phyloP scores from a whole-genome alignment of 2,797 vertebrate genomes.

The Myotis pilosus region DNA sequence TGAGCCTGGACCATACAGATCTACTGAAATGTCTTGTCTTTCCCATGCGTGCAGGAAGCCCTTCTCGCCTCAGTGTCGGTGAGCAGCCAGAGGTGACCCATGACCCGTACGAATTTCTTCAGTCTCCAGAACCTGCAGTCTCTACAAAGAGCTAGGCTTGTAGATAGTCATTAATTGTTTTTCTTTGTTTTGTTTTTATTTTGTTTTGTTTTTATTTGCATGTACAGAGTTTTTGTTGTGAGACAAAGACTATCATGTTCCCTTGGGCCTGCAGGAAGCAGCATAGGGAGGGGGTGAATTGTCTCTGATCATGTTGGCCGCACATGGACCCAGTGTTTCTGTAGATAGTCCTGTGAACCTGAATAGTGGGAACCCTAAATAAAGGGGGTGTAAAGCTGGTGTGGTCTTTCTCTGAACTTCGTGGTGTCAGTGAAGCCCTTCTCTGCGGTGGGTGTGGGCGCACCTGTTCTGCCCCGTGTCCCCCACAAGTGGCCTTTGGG shows the following conservation, averaged over 20 bases:
- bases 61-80: constrained; percentile 92
- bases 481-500: background rate
- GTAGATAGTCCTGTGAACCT: background rate
- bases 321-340: fast-evolving
- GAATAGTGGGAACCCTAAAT: background rate
- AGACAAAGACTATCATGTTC: constrained; percentile 67
- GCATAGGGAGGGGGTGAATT: background rate
- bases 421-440: background rate
- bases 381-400: background rate
- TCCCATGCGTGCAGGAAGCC: constrained; percentile 88
- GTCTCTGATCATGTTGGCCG: background rate
- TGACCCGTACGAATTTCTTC: constrained; percentile 97
- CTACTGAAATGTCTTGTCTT: background rate
- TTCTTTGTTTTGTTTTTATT: constrained; percentile 11
- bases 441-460: fast-evolving
- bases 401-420: background rate
- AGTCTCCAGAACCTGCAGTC: constrained; percentile 90
- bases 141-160: constrained; percentile 76
- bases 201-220: constrained; percentile 48
- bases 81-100: constrained; percentile 95
- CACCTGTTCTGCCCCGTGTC: background rate
- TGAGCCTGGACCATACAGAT: background rate
- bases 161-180: background rate
- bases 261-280: constrained; percentile 63
- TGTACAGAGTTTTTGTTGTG: constrained; percentile 70